Conservation (phyloP, 1,140 invertebrate genomes). For the Papilio dardanus region DNA sequence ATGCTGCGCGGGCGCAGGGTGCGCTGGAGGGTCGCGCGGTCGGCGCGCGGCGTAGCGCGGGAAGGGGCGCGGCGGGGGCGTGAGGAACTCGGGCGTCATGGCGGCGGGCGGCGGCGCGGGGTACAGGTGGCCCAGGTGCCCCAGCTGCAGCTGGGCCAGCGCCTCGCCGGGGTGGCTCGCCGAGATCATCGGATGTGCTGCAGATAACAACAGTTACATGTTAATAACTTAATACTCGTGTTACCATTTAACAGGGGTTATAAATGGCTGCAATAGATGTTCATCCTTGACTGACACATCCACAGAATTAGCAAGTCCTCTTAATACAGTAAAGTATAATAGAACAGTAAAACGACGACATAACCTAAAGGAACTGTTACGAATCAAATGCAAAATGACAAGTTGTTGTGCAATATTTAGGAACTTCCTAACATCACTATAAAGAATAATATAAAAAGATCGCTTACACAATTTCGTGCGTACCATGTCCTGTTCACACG, state of each 20-base stretch:
- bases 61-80: slow-evolving; percentile 77
- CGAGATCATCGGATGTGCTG: slow-evolving; percentile 81
- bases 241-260: not conserved
- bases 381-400: not conserved
- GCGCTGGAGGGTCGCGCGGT: slow-evolving; percentile 47
- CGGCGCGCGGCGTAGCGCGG: slow-evolving; percentile 69
- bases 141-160: slow-evolving; percentile 76
- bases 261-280: not conserved
- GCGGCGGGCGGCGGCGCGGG: slow-evolving; percentile 62
- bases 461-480: not conserved
- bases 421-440: not conserved
- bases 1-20: slow-evolving; percentile 47
- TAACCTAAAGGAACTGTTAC: not conserved
- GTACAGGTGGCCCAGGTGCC: slow-evolving; percentile 72
- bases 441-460: not conserved
- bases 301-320: not conserved
- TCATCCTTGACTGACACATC: not conserved
- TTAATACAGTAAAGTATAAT: not conserved
- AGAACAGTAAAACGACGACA: not conserved
- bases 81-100: slow-evolving; percentile 79
- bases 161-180: slow-evolving; percentile 81
- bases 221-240: slow-evolving; percentile 1
- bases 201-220: slow-evolving; percentile 46
- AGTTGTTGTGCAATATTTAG: not conserved
- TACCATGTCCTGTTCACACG: slow-evolving; percentile 18